Base-by-base conservation (phyloP, 2,113 vertebrate species). In the Archilochus colubris region DNA sequence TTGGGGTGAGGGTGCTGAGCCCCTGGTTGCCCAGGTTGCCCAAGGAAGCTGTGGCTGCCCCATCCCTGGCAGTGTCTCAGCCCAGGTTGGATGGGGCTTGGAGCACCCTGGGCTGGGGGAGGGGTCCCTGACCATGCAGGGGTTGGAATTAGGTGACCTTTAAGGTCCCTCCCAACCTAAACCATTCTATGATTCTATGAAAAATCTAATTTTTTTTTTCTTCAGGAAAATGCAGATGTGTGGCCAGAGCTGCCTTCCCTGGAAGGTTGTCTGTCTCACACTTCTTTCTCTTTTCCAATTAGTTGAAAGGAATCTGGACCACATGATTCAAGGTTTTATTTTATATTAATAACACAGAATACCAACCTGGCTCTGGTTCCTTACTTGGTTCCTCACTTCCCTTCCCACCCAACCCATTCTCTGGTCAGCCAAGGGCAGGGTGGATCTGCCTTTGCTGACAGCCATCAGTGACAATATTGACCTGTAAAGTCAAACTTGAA, bases 381-480 rank as follows among this genome's bases (percentile, higher is more conserved):
- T 51, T 6, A 8, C 27, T 6, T 33, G 33, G 33, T 33, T 33
- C 33, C 33, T 33, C 33, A 6, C 33, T 33, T 40, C 38, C 38
- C 38, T 40, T 40, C 38, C 38, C 38, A 40, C 38, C 38, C 38
- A 40, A 40, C 9, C 38, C 38, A 40, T 40, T 40, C 38, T 40
- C 38, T 61, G 43, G 8, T 51, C 58, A 48, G 44, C 36, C 44
- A 53, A 64, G 81, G 51, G 28, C 85, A 57, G 40, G 53, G 40
- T 23, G 4, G 3, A 3, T 62, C 33, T 50, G 31, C 46, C 40
- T 57, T 66, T 31, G 46, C 61, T 48, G 72, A 44, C 61, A 87
- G 64, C 75, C 0, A 1, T 50, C 83, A 69, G 51, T 0, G 1
- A 27, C 6, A 13, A 43, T 14, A 6, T 10, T 21, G 24, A 25